Conservation (phyloP, 1,140 invertebrate species). For the Rhopalosiphum maidis region DNA sequence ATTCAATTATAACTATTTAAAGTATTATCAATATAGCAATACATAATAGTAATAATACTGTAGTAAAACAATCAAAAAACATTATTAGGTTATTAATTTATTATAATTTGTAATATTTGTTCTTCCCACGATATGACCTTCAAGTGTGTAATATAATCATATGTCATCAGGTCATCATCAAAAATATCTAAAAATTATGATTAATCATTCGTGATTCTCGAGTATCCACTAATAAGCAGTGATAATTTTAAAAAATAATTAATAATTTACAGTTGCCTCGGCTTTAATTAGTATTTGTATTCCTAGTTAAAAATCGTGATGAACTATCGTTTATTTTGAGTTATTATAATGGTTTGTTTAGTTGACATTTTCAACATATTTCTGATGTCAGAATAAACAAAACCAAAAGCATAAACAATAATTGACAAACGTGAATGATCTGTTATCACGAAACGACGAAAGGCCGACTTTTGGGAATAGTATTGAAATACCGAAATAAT, state of each 20-base stretch:
- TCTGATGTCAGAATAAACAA: neutral
- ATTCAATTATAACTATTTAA: neutral
- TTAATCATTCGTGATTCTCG: neutral
- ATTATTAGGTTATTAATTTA: neutral
- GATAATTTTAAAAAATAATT: neutral
- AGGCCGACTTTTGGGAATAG: neutral
- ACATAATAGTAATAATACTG: neutral
- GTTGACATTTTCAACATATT: neutral
- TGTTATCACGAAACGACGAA: neutral
- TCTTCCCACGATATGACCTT: constrained; percentile 25
- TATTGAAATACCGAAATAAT: neutral
- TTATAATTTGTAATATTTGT: neutral
- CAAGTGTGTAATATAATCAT: neutral
- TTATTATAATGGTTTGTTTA: neutral
- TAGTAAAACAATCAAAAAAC: neutral
- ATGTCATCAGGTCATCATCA: neutral
- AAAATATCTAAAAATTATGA: neutral
- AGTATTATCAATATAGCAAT: neutral
- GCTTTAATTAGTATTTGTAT: neutral
- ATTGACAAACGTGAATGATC: neutral
- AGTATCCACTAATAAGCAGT: neutral
- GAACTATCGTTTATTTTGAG: neutral
- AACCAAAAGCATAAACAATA: neutral
- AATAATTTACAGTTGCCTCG: neutral
- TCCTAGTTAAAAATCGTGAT: neutral